Conservation (phyloP, 2,888 invertebrate species). For the Ormyrus thymus region DNA sequence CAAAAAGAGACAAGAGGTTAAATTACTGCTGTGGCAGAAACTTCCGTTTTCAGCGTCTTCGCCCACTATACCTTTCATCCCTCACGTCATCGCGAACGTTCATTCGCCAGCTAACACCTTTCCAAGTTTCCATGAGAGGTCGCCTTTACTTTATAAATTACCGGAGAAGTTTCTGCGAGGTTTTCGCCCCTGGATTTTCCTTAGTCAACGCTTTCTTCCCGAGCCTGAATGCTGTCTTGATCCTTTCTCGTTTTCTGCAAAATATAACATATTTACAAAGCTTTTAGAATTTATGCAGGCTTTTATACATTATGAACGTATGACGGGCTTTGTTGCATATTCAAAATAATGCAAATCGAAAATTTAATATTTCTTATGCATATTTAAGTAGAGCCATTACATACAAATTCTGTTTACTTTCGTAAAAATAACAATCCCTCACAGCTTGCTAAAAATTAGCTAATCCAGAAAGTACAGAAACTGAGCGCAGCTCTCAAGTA, state of each 20-base stretch:
- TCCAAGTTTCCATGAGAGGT: slow-evolving; percentile 50
- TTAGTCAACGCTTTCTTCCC: slow-evolving; percentile 32
- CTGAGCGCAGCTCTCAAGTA: too few species aligned
- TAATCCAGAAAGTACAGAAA: too few species aligned
- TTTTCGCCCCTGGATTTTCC: slow-evolving; percentile 47
- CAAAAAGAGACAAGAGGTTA: slow-evolving; percentile 46
- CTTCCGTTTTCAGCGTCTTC: slow-evolving; percentile 48
- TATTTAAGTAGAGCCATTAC: too few species aligned
- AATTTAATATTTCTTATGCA: too few species aligned
- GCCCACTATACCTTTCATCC: slow-evolving; percentile 46
- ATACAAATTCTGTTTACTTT: too few species aligned
- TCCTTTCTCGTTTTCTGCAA: not conserved
- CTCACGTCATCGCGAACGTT: slow-evolving; percentile 53
- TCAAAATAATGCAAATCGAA: too few species aligned
- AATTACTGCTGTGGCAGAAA: slow-evolving; percentile 52
- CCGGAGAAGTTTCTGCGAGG: slow-evolving; percentile 60
- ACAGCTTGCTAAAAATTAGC: too few species aligned
- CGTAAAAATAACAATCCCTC: too few species aligned
- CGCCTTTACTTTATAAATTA: slow-evolving; percentile 63
- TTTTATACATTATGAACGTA: not conserved
- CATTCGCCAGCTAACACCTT: slow-evolving; percentile 55
- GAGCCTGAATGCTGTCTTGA: slow-evolving; percentile 3
- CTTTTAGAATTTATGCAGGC: not conserved
- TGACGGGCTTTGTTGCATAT: too few species aligned
- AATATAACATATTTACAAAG: not conserved